These are phyloP conservation scores for Parnassius apollo DNA, from an alignment of 2,888 invertebrate genomes.

Conservation along the genomic window DNA sequence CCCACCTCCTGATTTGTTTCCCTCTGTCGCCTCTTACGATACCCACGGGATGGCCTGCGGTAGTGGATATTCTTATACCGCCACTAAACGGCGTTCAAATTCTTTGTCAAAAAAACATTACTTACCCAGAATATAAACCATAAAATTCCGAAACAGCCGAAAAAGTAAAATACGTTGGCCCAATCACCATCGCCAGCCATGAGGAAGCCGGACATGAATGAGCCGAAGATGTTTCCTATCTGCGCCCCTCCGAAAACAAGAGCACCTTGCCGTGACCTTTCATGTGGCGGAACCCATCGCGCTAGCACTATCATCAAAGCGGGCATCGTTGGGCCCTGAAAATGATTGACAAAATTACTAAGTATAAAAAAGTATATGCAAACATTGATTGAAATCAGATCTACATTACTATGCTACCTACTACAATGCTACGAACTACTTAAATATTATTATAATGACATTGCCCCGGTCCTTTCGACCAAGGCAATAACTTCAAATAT, in stretches of 20 bases:
- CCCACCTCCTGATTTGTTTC: no score
- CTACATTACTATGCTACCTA: no score
- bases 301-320: conserved; percentile 83
- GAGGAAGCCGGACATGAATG: conserved; percentile 78
- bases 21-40: no score
- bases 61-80: no score
- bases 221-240: conserved; percentile 80
- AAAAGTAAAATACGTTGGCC: conserved; percentile 83
- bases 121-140: conserved; percentile 80
- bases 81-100: no score
- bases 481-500: no score
- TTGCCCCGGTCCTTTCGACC: no score
- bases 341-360: not conserved
- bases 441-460: no score
- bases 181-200: conserved; percentile 77
- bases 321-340: conserved; percentile 87
- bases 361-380: no score
- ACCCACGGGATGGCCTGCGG: no score
- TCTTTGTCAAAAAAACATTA: conserved; percentile 3
- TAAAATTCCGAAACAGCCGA: conserved; percentile 78
- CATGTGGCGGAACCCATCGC: conserved; percentile 82
- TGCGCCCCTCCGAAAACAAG: conserved; percentile 82
- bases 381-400: no score
- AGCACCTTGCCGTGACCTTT: conserved; percentile 81
- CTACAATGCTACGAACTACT: no score